Conservation (phyloP, 2,113 vertebrate species). For the Spermophilus dauricus region DNA sequence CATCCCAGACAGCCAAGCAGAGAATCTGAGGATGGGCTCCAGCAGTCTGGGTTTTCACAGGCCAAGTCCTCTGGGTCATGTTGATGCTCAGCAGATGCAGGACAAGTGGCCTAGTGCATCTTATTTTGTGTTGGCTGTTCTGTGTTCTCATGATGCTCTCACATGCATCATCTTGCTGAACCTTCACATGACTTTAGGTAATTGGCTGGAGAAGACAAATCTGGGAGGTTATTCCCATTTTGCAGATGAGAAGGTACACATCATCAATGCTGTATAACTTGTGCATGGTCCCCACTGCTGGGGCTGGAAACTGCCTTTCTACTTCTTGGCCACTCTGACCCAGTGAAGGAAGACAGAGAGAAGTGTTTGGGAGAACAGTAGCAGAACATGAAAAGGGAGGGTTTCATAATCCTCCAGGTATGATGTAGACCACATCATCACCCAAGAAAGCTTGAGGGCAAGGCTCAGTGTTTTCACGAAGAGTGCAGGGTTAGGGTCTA, state of each 20-base stretch:
- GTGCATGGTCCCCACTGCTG: neutral
- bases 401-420: neutral
- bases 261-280: neutral
- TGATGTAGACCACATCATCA: no score
- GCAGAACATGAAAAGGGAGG: neutral
- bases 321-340: neutral
- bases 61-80: neutral
- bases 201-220: neutral
- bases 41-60: neutral
- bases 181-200: neutral
- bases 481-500: neutral
- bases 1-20: neutral
- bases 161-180: rapidly evolving
- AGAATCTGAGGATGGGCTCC: neutral
- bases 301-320: neutral
- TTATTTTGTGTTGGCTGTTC: neutral
- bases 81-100: neutral
- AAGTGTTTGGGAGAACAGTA: neutral
- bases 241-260: neutral
- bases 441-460: neutral
- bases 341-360: neutral
- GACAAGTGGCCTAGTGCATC: neutral
- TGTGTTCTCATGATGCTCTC: neutral
- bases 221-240: neutral
- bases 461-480: neutral